Percentiles rank a stretch among this genome's conserved stretches.
Evolutionary conservation across 2,113 vertebrate genomes (phyloP).

Genomic region (Heloderma charlesbogerti): DNA sequence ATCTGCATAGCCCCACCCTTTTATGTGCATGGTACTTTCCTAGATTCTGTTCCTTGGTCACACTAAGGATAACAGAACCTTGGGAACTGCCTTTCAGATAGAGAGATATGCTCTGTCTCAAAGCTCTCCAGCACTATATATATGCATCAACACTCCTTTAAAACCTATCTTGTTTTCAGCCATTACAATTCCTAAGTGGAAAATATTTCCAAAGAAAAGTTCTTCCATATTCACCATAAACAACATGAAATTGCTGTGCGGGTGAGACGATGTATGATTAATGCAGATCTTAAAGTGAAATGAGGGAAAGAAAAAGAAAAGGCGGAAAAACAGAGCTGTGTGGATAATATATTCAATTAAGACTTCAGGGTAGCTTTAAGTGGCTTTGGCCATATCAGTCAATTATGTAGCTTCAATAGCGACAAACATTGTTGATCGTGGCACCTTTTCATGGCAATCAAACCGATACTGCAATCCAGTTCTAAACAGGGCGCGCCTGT

Average conservation of each 20-base stretch:
- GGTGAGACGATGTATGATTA: background rate
- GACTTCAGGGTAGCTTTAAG: background rate
- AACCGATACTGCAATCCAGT: background rate
- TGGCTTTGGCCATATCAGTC: background rate
- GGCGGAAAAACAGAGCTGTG: too few relatives aligned
- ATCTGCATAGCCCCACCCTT: background rate
- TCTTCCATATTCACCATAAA: background rate
- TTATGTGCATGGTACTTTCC: background rate
- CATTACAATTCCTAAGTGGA: background rate
- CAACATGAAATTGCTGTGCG: background rate
- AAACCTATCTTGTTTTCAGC: too few relatives aligned
- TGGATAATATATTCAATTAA: slow-evolving; percentile 1
- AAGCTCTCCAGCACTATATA: background rate
- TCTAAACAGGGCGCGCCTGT: background rate
- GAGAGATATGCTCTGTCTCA: too few relatives aligned
- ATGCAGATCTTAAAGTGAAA: background rate
- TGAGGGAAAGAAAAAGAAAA: background rate
- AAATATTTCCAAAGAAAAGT: slow-evolving; percentile 1
- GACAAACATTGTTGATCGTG: background rate
- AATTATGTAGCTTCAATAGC: background rate
- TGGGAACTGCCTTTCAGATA: background rate
- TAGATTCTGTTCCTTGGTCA: background rate
- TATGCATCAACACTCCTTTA: background rate
- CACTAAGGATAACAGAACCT: too few relatives aligned
- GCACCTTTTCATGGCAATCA: background rate